A percentile compares a stretch with the other conserved stretches of the same genome.
Evolutionary conservation across 2,113 vertebrate species (phyloP).

Genomic region (Eclectus roratus): DNA sequence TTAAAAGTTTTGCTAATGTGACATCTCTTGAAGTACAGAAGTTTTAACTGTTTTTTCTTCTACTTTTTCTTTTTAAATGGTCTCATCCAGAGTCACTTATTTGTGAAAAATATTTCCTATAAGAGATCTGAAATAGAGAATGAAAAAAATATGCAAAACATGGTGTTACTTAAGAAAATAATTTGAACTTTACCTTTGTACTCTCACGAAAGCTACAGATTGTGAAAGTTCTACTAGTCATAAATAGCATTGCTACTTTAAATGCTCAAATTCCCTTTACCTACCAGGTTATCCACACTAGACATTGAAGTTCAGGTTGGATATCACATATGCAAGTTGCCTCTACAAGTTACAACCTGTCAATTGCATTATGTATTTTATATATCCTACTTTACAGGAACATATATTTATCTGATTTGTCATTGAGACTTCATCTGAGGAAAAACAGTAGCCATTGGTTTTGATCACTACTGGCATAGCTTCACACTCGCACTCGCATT

Average conservation of each 20-base stretch:
- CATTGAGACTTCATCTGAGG: not conserved
- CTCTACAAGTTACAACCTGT: not conserved
- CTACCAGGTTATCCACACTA: not conserved
- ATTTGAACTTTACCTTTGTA: not conserved
- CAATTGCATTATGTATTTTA: not conserved
- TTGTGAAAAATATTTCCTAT: not conserved
- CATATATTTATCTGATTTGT: not conserved
- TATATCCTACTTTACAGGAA: not conserved
- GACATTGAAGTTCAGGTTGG: not conserved
- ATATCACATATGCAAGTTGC: rapidly evolving
- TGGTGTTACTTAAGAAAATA: not conserved
- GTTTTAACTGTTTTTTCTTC: not conserved
- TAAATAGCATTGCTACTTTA: not conserved
- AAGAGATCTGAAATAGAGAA: not conserved
- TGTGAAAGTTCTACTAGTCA: not conserved
- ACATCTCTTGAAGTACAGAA: not conserved
- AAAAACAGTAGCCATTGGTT: not conserved
- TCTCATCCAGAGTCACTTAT: not conserved
- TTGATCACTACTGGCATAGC: not conserved
- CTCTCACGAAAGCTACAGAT: not conserved
- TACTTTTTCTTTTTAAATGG: not conserved
- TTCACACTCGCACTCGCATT: not conserved
- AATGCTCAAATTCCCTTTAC: not conserved
- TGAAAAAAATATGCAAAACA: not conserved
- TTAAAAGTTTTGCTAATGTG: not conserved